Evolutionary conservation across 2,797 vertebrate genomes (phyloP), one percentile per base, ranked within the genome.

Genomic region (Emys orbicularis): DNA sequence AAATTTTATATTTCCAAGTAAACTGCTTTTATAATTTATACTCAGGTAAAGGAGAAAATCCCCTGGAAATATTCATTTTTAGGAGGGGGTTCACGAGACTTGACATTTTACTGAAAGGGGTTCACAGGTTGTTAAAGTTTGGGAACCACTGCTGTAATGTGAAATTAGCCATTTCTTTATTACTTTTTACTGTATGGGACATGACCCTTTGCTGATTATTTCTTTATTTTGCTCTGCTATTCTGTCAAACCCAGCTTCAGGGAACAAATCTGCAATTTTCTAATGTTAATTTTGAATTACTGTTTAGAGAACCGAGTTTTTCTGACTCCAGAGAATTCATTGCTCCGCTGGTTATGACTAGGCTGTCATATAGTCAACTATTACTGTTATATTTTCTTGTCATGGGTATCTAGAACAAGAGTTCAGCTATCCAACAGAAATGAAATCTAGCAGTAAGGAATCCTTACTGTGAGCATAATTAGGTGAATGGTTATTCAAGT

Each of bases 81-180:
- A 47, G 47, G 47, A 47, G 8, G 8, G 47, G 47, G 3, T 47
- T 47, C 47, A 47, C 47, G 47, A 47, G 47, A 47, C 9, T 47
- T 47, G 2, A 47, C 47, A 47, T 47, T 47, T 47, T 47, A 47
- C 47, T 47, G 47, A 10, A 47, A 47, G 47, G 47, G 47, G 47
- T 47, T 47, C 44, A 47, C 47, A 47, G 47, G 47, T 47, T 47
- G 47, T 47, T 47, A 47, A 47, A 47, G 47, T 47, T 8, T 47
- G 47, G 47, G 47, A 47, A 47, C 8, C 47, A 47, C 47, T 9
- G 47, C 47, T 47, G 47, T 47, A 47, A 47, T 47, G 47, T 37
- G 50, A 94, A 96, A 92, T 80, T 80, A 68, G 50, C 12, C 5
- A 41, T 34, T 11, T 59, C 8, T 50, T 88, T 59, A 79, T 44